Percentiles rank a stretch among this genome's conserved stretches.
phyloP scores from a whole-genome alignment of 1,140 invertebrate species.

The Brachionus plicatilis region DNA sequence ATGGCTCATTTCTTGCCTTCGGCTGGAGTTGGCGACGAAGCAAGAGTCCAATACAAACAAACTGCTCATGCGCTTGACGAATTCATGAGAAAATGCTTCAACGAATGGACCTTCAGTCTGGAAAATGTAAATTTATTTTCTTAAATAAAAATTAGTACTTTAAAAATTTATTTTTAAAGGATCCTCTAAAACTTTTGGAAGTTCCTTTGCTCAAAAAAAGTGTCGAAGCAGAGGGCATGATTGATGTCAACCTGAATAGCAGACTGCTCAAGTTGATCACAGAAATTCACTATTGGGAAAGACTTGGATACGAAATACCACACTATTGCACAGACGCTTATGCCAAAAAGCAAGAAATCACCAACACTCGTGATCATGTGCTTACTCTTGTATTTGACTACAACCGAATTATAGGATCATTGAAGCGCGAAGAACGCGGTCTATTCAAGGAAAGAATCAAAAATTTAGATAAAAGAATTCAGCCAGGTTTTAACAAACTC shows the following conservation, averaged over 20 bases:
- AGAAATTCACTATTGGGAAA: conserved; percentile 67
- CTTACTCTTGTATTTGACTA: conserved; percentile 70
- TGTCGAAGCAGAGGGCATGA: conserved; percentile 61
- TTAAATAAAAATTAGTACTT: not conserved
- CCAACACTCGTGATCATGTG: conserved; percentile 68
- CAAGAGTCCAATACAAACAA: conserved; percentile 64
- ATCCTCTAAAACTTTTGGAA: conserved; percentile 63
- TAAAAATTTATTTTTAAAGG: conserved; percentile 45
- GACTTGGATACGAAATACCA: conserved; percentile 65
- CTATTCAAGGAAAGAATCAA: conserved; percentile 61
- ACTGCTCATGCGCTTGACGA: conserved; percentile 65
- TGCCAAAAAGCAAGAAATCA: conserved; percentile 62
- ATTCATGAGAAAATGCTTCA: conserved; percentile 61
- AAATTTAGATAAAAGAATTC: conserved; percentile 67
- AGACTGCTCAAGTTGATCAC: conserved; percentile 61
- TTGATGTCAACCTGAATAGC: conserved; percentile 74
- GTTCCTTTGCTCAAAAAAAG: conserved; percentile 67
- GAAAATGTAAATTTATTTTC: conserved; percentile 52
- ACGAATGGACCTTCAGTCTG: conserved; percentile 62
- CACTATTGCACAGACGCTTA: conserved; percentile 60
- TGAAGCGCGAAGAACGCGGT: conserved; percentile 59
- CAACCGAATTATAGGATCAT: conserved; percentile 66
- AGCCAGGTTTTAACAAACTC: conserved; percentile 70
- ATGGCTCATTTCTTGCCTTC: conserved; percentile 67
- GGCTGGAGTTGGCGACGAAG: conserved; percentile 66